Conservation (phyloP, 1,140 invertebrate species). For the Drosophila bipectinata region DNA sequence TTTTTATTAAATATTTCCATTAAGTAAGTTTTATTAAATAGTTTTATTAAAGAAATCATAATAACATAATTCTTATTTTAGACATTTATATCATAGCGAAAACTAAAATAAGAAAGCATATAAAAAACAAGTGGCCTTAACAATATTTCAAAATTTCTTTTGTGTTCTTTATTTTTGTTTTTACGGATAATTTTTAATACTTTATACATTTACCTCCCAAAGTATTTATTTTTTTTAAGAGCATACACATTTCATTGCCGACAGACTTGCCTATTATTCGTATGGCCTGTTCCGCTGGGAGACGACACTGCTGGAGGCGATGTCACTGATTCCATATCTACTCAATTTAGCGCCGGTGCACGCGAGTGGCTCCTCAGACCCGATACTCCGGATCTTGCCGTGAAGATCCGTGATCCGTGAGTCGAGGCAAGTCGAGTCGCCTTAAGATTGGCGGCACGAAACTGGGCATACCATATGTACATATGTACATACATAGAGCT, state of each 20-base stretch:
- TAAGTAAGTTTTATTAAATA: background rate
- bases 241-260: background rate
- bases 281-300: slow-evolving; percentile 42
- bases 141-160: background rate
- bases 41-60: no score
- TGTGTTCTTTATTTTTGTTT: no score
- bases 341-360: slow-evolving; percentile 65
- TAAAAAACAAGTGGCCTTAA: background rate
- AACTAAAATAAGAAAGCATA: background rate
- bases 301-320: slow-evolving; percentile 50
- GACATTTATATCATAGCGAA: background rate
- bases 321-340: slow-evolving; percentile 54
- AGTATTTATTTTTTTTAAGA: background rate
- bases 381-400: background rate
- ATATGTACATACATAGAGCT: background rate
- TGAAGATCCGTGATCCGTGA: slow-evolving; percentile 30
- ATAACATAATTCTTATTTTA: background rate
- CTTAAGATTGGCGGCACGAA: slow-evolving; percentile 68
- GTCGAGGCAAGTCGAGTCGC: slow-evolving; percentile 18
- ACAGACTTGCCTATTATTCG: background rate
- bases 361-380: slow-evolving; percentile 41
- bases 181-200: no score
- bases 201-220: no score
- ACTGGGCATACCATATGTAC: slow-evolving; percentile 8
- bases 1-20: background rate